Evolutionary conservation across 2,797 vertebrate species (phyloP), one percentile per base, ranked within the genome.

Genomic region (Ambastaia sidthimunki): DNA sequence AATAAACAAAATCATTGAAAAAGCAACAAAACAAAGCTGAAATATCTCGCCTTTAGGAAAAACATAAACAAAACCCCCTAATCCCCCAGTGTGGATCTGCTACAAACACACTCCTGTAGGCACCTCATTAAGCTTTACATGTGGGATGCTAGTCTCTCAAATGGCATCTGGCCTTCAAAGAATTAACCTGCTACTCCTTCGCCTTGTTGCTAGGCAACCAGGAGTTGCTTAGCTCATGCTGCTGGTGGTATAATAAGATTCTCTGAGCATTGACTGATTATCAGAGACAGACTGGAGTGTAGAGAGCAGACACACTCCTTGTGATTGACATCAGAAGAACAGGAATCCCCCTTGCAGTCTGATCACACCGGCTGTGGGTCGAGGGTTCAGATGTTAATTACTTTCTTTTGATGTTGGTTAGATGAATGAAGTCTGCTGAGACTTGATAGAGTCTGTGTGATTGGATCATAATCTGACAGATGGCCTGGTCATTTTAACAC

Each of bases 141-240:
- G 70, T 76, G 65, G 70, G 62, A 41, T 57, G 83, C 89, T 89
- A 80, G 85, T 89, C 73, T 88, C 83, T 86, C 74, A 90, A 87
- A 91, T 89, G 88, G 89, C 90, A 91, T 89, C 87, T 92, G 90
- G 82, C 84, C 90, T 89, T 86, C 84, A 88, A 91, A 82, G 90
- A 90, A 92, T 94, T 92, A 94, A 92, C 91, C 89, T 90, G 89
- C 87, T 90, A 90, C 89, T 91, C 91, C 90, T 93, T 90, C 84
- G 81, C 41, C 86, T 88, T 91, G 93, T 94, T 94, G 92, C 94
- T 91, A 91, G 87, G 92, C 91, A 93, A 93, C 92, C 69, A 67
- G 67, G 66, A 62, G 82, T 87, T 82, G 84, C 89, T 88, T 86
- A 85, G 84, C 85, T 89, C 86, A 87, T 90, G 84, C 89, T 87